Evolutionary conservation across 2,888 invertebrate genomes (phyloP).

Genomic region (Drosophila merina): DNA sequence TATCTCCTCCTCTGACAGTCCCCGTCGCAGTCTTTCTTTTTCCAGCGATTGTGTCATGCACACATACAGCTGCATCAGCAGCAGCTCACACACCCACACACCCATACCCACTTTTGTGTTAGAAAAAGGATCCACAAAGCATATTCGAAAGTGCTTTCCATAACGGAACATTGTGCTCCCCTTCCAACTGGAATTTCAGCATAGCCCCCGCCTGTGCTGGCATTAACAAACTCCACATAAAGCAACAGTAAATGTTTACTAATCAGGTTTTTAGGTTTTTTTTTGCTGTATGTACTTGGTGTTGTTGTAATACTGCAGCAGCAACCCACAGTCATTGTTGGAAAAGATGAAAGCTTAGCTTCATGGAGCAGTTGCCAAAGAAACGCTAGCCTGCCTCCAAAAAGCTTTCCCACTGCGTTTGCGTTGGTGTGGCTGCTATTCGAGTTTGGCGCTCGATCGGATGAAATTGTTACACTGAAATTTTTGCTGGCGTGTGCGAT

Average conservation of each 20-base stretch:
- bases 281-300: conserved; percentile 20
- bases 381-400: conserved; percentile 33
- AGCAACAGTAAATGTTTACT: conserved; percentile 46
- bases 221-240: conserved; percentile 37
- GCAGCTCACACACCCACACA: neutral
- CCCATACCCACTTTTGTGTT: conserved; percentile 6
- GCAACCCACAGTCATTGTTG: conserved; percentile 45
- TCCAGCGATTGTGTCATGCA: conserved; percentile 42
- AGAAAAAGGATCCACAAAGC: conserved; percentile 34
- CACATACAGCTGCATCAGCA: conserved; percentile 5
- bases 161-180: conserved; percentile 12
- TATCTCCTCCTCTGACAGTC: conserved; percentile 31
- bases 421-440: conserved; percentile 33
- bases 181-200: conserved; percentile 19
- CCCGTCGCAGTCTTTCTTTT: conserved; percentile 22
- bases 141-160: conserved; percentile 40
- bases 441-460: conserved; percentile 48
- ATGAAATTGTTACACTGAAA: conserved; percentile 58
- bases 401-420: conserved; percentile 49
- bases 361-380: conserved; percentile 31
- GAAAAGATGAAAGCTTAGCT: conserved; percentile 53
- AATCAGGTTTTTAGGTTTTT: conserved; percentile 53
- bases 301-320: conserved; percentile 37
- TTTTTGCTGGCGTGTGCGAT: conserved; percentile 46
- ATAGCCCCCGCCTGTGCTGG: neutral